phyloP scores from a whole-genome alignment of 2,797 vertebrate genomes.

The Xiphophorus birchmanni region DNA sequence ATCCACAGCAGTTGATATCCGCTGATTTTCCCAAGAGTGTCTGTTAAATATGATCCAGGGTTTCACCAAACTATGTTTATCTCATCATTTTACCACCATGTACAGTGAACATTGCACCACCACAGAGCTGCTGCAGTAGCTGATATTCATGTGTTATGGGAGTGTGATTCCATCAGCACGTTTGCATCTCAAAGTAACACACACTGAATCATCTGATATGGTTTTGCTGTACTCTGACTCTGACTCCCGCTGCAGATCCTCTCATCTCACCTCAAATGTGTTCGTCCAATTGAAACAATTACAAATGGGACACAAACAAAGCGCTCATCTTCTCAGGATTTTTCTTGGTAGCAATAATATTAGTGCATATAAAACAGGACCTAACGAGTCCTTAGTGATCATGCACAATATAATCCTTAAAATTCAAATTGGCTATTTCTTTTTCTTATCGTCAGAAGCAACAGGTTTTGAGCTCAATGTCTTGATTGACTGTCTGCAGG shows the following conservation, averaged over 20 bases:
- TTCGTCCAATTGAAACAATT: not conserved
- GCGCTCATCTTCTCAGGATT: too few species aligned
- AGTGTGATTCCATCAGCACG: not conserved
- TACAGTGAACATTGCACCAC: not conserved
- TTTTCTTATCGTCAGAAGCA: not conserved
- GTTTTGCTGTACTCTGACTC: not conserved
- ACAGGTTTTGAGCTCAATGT: not conserved
- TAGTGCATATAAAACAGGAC: too few species aligned
- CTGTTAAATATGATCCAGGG: not conserved
- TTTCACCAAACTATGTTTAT: not conserved
- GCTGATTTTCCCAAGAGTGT: not conserved
- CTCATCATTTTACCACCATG: not conserved
- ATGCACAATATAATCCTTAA: not conserved
- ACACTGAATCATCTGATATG: not conserved
- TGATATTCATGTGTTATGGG: not conserved
- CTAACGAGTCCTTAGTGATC: not conserved
- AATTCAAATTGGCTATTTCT: not conserved
- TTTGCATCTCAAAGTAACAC: slow-evolving; percentile 7
- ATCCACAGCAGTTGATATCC: not conserved
- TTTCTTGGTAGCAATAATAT: too few species aligned
- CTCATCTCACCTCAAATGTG: not conserved
- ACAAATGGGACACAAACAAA: not conserved
- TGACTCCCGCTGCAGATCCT: not conserved
- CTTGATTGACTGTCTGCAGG: not conserved
- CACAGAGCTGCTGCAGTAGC: not conserved